phyloP scores from a whole-genome alignment of 2,797 vertebrate species.

The Scolopax rusticola region DNA sequence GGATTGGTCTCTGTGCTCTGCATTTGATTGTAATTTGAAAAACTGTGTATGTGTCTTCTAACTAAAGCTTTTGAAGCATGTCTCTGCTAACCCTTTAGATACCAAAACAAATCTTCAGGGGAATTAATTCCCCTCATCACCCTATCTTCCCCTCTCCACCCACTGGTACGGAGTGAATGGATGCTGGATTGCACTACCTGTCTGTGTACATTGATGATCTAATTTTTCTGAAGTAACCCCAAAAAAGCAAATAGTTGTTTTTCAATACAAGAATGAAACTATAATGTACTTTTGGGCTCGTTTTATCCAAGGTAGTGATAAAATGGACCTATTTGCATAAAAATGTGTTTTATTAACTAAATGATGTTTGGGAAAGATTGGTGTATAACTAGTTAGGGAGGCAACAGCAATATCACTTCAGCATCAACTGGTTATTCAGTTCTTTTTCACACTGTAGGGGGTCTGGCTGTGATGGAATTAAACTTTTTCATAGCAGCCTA shows the following conservation, averaged over 20 bases:
- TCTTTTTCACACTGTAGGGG: neutral
- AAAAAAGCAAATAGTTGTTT: neutral
- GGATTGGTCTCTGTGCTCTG: neutral
- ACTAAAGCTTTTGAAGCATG: neutral
- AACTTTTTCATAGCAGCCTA: neutral
- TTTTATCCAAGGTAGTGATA: neutral
- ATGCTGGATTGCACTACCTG: neutral
- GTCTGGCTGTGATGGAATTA: neutral
- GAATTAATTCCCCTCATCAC: neutral
- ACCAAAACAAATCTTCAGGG: neutral
- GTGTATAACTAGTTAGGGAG: neutral
- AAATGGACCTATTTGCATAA: neutral
- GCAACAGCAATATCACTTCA: neutral
- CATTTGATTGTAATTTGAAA: neutral
- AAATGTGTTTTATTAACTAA: neutral
- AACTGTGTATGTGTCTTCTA: neutral
- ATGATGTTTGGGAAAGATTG: neutral
- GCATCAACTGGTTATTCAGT: neutral
- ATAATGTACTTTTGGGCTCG: neutral
- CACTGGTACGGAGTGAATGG: neutral
- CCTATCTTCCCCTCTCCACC: accelerated
- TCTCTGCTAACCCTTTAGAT: neutral
- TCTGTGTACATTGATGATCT: neutral
- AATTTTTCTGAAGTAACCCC: neutral
- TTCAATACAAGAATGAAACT: neutral